Evolutionary conservation across 1,140 invertebrate genomes (phyloP).

Genomic region (Trichonephila clavata): DNA sequence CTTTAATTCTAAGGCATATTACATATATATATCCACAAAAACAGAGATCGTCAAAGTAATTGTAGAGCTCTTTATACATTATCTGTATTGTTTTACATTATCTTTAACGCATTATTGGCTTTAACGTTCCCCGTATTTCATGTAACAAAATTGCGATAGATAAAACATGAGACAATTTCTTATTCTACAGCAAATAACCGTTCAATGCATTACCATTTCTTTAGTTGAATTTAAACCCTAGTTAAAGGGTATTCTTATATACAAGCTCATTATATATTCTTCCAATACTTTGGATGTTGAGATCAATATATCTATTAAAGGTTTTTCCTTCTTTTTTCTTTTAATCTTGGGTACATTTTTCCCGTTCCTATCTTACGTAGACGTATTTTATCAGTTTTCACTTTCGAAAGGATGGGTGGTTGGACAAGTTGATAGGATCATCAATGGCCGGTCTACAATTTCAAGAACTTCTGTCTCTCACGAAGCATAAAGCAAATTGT

Average conservation of each 20-base stretch:
- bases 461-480: not conserved
- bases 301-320: constrained; percentile 53
- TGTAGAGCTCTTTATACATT: not conserved
- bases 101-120: not conserved
- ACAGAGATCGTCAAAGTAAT: not conserved
- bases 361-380: constrained; percentile 1
- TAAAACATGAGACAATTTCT: not conserved
- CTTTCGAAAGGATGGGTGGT: not conserved
- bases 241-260: constrained; percentile 32
- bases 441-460: not conserved
- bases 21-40: not conserved
- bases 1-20: not conserved
- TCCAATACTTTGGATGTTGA: constrained; percentile 43
- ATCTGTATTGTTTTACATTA: not conserved
- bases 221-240: constrained; percentile 35
- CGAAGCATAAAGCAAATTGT: not conserved
- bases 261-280: constrained; percentile 49
- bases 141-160: not conserved
- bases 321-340: constrained; percentile 30
- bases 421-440: constrained; percentile 10
- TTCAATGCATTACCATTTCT: constrained; percentile 29
- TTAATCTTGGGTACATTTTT: not conserved
- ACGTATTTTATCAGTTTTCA: constrained; percentile 45
- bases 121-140: not conserved
- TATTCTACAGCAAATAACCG: constrained; percentile 33